Percentiles rank a stretch among this genome's conserved stretches.
phyloP scores from a whole-genome alignment of 2,888 invertebrate species.

The Tenthredo mesomela region DNA sequence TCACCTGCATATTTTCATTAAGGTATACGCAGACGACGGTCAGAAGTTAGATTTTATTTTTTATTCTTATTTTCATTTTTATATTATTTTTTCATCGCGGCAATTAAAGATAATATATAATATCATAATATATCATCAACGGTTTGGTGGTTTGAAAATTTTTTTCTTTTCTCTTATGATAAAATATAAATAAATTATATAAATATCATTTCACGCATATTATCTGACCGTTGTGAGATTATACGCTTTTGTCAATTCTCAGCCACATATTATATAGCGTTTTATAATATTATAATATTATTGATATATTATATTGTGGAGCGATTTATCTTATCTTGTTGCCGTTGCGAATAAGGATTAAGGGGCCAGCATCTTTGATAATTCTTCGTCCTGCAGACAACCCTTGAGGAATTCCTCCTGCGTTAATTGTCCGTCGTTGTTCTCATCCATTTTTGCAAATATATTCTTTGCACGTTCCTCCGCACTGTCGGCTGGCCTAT shows the following conservation, averaged over 20 bases:
- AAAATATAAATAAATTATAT: slow-evolving; percentile 7
- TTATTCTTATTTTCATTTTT: neutral
- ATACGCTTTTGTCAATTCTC: neutral
- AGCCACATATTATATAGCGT: slow-evolving; percentile 37
- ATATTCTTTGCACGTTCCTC: slow-evolving; percentile 99
- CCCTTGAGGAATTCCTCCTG: slow-evolving; percentile 99
- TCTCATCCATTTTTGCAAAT: slow-evolving; percentile 99
- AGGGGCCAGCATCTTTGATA: slow-evolving; percentile 96
- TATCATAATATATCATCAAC: neutral
- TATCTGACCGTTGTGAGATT: slow-evolving; percentile 27
- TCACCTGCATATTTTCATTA: neutral
- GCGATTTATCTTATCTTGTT: slow-evolving; percentile 58
- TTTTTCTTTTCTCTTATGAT: neutral
- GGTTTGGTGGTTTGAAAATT: neutral
- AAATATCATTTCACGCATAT: neutral
- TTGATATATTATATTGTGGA: slow-evolving; percentile 50
- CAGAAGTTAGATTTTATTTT: neutral
- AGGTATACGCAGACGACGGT: slow-evolving; percentile 3
- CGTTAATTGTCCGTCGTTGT: slow-evolving; percentile 98
- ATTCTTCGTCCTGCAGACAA: slow-evolving; percentile 97
- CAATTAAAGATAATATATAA: neutral
- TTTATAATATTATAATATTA: slow-evolving; percentile 50
- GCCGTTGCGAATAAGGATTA: slow-evolving; percentile 80
- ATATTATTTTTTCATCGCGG: neutral
- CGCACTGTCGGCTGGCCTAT: slow-evolving; percentile 96